Conservation (phyloP, 2,113 vertebrate genomes). For the Rattus rattus region DNA sequence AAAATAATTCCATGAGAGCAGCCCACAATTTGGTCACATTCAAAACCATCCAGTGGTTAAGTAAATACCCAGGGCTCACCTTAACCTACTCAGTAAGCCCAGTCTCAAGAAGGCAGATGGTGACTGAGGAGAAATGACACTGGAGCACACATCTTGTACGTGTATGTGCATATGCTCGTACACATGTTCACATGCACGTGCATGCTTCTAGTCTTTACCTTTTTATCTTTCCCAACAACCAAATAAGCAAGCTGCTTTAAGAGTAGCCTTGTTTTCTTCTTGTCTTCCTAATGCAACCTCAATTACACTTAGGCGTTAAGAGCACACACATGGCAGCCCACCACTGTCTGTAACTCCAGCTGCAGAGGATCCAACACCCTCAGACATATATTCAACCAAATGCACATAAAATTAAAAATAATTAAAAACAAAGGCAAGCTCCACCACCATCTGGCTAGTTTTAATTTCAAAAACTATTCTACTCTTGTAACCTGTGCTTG, state of each 20-base stretch:
- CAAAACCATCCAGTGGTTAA: neutral
- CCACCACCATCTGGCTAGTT: neutral
- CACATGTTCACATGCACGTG: neutral
- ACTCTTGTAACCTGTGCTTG: neutral
- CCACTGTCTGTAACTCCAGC: too few relatives aligned
- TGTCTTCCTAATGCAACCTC: slow-evolving; percentile 16
- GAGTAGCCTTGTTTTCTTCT: neutral
- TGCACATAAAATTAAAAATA: too few relatives aligned
- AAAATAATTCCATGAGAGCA: neutral
- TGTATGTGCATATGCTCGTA: neutral
- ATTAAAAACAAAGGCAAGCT: neutral
- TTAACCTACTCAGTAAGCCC: neutral
- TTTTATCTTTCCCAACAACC: slow-evolving; percentile 9
- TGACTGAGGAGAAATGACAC: neutral
- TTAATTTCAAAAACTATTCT: slow-evolving; percentile 46
- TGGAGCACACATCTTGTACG: neutral
- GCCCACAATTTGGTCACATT: neutral
- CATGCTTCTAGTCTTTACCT: neutral
- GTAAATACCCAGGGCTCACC: neutral
- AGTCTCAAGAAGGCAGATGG: neutral
- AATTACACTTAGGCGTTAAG: neutral
- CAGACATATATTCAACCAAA: too few relatives aligned
- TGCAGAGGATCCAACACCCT: too few relatives aligned
- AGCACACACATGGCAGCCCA: too few relatives aligned
- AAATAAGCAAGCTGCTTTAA: slow-evolving; percentile 33